These are phyloP conservation scores for Spea multiplicata DNA, from an alignment of 2,113 vertebrate species.

Conservation along the genomic window DNA sequence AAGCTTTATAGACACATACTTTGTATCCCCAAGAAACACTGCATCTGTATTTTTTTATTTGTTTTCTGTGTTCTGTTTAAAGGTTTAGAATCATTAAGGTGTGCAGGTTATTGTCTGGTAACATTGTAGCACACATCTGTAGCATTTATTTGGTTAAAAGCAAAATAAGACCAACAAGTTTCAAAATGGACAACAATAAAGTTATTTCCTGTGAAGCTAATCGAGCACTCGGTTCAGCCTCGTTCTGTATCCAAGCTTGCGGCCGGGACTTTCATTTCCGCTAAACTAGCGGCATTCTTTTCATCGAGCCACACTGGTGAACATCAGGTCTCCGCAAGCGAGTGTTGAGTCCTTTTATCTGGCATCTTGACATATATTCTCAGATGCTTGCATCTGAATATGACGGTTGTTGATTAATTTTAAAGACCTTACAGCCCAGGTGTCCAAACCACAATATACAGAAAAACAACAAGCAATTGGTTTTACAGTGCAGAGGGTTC, in stretches of 20 bases:
- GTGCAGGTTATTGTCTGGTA: no score
- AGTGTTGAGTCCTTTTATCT: neutral
- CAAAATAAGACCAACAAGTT: no score
- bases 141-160: no score
- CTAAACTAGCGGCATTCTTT: neutral
- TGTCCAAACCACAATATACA: neutral
- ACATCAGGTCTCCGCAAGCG: neutral
- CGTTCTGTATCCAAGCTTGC: neutral
- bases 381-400: neutral
- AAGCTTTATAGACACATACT: no score
- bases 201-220: no score
- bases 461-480: neutral
- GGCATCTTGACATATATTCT: neutral
- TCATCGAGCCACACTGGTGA: neutral
- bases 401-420: neutral
- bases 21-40: no score
- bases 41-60: no score
- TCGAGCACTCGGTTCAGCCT: neutral
- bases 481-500: no score
- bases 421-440: neutral
- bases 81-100: no score
- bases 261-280: neutral
- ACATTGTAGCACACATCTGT: no score
- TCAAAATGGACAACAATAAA: no score
- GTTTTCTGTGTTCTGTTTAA: no score